phyloP scores from a whole-genome alignment of 2,888 invertebrate species.

The Dione juno region DNA sequence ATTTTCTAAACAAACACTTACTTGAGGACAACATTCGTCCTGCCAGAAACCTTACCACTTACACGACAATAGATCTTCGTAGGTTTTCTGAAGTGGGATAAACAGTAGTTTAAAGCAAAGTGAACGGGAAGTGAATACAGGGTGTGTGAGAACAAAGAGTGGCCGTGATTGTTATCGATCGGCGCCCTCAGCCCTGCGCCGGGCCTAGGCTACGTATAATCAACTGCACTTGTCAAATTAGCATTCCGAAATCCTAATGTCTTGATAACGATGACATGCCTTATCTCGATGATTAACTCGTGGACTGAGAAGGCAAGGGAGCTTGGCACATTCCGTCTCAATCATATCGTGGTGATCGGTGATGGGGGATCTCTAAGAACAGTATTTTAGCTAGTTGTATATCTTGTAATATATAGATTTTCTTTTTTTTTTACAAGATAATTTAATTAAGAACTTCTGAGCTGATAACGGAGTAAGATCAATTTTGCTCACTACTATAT shows the following conservation, averaged over 20 bases:
- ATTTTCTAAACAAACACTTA: not conserved
- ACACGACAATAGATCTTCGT: conserved; percentile 10
- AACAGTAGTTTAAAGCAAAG: conserved; percentile 26
- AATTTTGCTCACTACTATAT: too few relatives aligned
- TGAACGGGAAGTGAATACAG: conserved; percentile 33
- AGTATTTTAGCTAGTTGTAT: too few relatives aligned
- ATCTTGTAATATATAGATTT: too few relatives aligned
- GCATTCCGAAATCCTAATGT: conserved; percentile 8
- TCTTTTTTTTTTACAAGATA: too few relatives aligned
- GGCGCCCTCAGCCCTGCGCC: conserved; percentile 44
- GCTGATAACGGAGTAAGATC: too few relatives aligned
- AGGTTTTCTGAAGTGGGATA: conserved; percentile 21
- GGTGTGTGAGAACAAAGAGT: conserved; percentile 42
- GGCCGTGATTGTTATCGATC: conserved; percentile 47
- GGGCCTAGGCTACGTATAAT: conserved; percentile 29
- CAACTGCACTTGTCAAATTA: conserved; percentile 28
- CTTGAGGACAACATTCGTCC: conserved; percentile 1
- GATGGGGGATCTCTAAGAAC: too few relatives aligned
- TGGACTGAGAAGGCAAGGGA: not conserved
- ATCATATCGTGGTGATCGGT: not conserved
- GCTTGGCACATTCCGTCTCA: not conserved
- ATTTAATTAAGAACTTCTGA: too few relatives aligned
- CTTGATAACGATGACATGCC: not conserved
- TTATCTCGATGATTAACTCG: conserved; percentile 6
- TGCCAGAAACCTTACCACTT: not conserved